These are phyloP conservation scores for Brachyptera risi DNA, from an alignment of 2,888 invertebrate species.

Conservation along the genomic window DNA sequence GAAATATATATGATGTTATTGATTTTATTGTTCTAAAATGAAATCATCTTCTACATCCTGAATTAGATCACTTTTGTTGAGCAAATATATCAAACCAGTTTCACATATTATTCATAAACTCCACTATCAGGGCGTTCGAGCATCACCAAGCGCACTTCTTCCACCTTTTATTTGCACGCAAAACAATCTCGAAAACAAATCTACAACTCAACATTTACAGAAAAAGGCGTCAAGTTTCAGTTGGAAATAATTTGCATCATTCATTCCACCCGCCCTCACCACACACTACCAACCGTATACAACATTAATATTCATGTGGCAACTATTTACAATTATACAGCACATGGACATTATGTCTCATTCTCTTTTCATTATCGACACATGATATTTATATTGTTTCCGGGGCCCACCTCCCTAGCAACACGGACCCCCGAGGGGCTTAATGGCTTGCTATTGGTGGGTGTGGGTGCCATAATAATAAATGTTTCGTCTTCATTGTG, in stretches of 20 bases:
- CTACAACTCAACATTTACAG: background rate
- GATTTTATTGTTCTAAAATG: no score
- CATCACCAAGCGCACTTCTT: no score
- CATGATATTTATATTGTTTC: slow-evolving; percentile 1
- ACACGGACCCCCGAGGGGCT: background rate
- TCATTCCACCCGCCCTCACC: slow-evolving; percentile 5
- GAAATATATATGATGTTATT: no score
- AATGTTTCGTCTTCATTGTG: slow-evolving; percentile 1
- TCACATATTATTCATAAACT: no score
- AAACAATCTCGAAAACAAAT: no score
- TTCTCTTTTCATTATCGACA: slow-evolving; percentile 12
- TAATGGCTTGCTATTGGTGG: background rate
- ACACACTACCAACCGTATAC: background rate
- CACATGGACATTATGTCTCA: slow-evolving; percentile 15
- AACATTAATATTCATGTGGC: slow-evolving; percentile 15
- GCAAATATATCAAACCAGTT: no score
- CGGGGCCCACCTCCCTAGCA: background rate
- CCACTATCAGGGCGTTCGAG: no score
- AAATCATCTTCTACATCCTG: no score
- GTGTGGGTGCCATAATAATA: slow-evolving; percentile 8
- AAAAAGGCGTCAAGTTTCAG: slow-evolving; percentile 15
- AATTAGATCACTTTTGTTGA: no score
- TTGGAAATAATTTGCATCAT: background rate
- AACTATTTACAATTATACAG: background rate
- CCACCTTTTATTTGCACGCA: no score